Base-by-base conservation (phyloP, 2,113 vertebrate species). In the Python bivittatus region DNA sequence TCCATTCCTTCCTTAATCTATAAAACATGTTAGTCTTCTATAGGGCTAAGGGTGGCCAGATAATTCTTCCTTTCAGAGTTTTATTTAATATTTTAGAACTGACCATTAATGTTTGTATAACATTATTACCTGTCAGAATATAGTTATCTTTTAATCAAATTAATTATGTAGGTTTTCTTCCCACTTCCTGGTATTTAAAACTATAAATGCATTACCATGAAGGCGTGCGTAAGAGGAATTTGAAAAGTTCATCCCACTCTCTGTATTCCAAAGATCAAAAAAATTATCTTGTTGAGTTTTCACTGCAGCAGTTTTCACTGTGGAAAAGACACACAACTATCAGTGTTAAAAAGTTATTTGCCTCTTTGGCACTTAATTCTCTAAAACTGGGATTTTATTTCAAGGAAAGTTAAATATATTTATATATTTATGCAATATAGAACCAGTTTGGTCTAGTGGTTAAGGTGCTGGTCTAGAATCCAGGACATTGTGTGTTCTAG, bases 101-200 rank as follows among this genome's bases (percentile, higher is more conserved):
- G 12, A 57, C 88, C 90, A 0, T 92, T 89, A 42, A 52, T 17
- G 48, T 94, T 95, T 93, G 85, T 38, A 54, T 3, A 29, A 95
- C 94, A 93, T 96, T 90, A 90, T 44, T 48, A 93, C 88, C 57
- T 96, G 85, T 92, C 93, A 94, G 6, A 38, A 84, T 91, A 93
- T 68, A 87, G 23, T 17, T 88, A 48, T 56, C 56, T 87, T 72
- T 64, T 68, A 61, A 87, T 94, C 92, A 88, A 58, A 92, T 91
- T 94, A 93, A 83, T 93, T 94, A 57, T 94, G 23, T 93, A 84
- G 27, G 7, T 88, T 95, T 96, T 92, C 58, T 95, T 96, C 91
- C 88, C 27, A 54, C 27, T 92, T 72, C 88, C 22, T 52, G 88
- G 44, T 86, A 64, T 95, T 20, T 48, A 87, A 64, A 88, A 33